Percentiles rank a stretch among this genome's conserved stretches.
phyloP scores from a whole-genome alignment of 2,888 invertebrate species.

The Tribolium freemani region DNA sequence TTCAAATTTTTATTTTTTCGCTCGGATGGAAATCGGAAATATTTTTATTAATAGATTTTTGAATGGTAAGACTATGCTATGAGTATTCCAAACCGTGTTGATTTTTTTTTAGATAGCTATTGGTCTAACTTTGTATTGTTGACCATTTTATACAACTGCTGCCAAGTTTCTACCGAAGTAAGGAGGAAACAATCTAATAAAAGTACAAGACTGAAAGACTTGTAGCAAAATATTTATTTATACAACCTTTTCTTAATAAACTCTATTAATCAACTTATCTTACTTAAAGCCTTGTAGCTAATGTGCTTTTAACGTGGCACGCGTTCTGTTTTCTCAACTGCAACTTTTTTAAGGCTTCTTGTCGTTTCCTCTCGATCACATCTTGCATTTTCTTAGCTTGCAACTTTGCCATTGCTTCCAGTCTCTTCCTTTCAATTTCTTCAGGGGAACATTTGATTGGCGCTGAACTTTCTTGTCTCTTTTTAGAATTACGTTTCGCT shows the following conservation, averaged over 20 bases:
- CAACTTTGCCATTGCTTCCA: constrained; percentile 67
- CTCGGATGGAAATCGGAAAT: constrained; percentile 80
- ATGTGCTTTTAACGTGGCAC: constrained; percentile 47
- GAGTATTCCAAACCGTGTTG: neutral
- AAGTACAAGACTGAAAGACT: constrained; percentile 4
- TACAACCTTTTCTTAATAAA: constrained; percentile 1
- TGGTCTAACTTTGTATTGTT: constrained; percentile 9
- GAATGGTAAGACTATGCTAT: constrained; percentile 64
- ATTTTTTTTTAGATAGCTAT: constrained; percentile 27
- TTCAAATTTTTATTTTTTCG: constrained; percentile 92
- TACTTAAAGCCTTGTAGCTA: constrained; percentile 48
- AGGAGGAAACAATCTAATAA: neutral
- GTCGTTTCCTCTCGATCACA: constrained; percentile 63
- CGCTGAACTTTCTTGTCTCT: neutral
- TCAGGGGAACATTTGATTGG: constrained; percentile 63
- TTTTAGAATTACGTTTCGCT: constrained; percentile 64
- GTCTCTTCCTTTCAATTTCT: constrained; percentile 69
- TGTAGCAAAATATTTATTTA: constrained; percentile 10
- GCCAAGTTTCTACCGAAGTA: constrained; percentile 72
- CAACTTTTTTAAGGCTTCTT: constrained; percentile 62
- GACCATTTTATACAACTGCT: constrained; percentile 70
- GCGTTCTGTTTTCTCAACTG: constrained; percentile 58
- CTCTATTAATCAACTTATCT: neutral
- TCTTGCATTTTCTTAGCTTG: constrained; percentile 63
- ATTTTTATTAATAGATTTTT: constrained; percentile 76